phyloP scores from a whole-genome alignment of 2,113 vertebrate genomes.

The Coturnix japonica region DNA sequence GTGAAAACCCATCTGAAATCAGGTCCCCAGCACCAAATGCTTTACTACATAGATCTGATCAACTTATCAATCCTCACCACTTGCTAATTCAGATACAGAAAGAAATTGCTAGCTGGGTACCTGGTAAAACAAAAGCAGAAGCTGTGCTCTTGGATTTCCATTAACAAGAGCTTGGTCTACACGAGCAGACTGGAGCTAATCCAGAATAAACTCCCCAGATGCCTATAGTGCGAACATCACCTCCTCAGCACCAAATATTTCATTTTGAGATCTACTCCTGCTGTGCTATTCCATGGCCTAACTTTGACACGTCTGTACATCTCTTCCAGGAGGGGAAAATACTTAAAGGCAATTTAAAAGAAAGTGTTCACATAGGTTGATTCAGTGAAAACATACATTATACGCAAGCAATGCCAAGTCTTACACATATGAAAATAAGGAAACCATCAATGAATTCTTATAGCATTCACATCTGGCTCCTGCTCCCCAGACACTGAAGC shows the following conservation, averaged over 20 bases:
- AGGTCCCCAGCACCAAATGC: not conserved
- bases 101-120: not conserved
- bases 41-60: not conserved
- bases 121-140: conserved; percentile 11
- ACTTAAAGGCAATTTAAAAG: not conserved
- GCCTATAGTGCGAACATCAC: not conserved
- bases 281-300: not conserved
- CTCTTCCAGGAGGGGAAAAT: not conserved
- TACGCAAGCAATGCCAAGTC: not conserved
- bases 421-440: not conserved
- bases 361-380: not conserved
- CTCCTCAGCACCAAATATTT: conserved; percentile 2
- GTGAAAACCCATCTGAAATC: not conserved
- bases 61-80: not conserved
- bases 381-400: not conserved
- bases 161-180: not conserved
- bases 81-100: not conserved
- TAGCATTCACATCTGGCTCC: not conserved
- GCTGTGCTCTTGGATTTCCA: not conserved
- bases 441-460: not conserved
- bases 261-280: not conserved
- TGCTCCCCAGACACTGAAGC: not conserved
- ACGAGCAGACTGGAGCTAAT: not conserved
- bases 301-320: not conserved
- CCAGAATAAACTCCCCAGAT: conserved; percentile 8